Base-by-base conservation (phyloP, 2,797 vertebrate species). In the Xenops minutus region DNA sequence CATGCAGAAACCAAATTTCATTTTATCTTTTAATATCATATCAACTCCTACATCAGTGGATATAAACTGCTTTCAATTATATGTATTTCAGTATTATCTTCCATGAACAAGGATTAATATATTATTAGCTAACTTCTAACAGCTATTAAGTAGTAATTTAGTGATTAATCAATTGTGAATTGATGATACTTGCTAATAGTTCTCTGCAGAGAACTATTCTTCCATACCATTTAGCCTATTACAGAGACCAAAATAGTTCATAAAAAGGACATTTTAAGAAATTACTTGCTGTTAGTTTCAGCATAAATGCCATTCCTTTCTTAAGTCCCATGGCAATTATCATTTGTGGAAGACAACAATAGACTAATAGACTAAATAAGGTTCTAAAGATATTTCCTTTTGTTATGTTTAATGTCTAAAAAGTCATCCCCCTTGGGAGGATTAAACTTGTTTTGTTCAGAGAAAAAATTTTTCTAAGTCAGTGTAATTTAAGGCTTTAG, bases 221-320 rank as follows among this genome's bases (percentile, higher is more conserved):
- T 77, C 23, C 9, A 15, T 13, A 75, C 12, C 19, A 56, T 69
- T 36, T 44, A 79, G 27, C 30, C 49, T 67, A 54, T 76, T 73
- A 77, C 34, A 74, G 11, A 81, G 52, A 80, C 19, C 64, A 76
- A 92, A 85, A 41, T 24, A 51, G 26, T 37, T 77, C 14, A 58
- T 69, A 43, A 73, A 82, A 77, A 68, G 44, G n/a, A 37, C 24
- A 44, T 62, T 67, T 74, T 23, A 82, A 87, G 54, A 85, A 75
- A 80, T 71, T 64, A 84, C 77, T 88, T 91, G 29, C 80, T 51
- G 64, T 78, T 88, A 43, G 23, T 81, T 96, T 96, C 46, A 75
- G 24, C 51, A 14, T 55, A 80, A 81, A 15, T 63, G 15, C 30
- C 8, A 3, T 74, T 79, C 7, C 14, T 36, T 41, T 71, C 30